Base-by-base conservation (phyloP, 2,113 vertebrate genomes). In the Takifugu flavidus region DNA sequence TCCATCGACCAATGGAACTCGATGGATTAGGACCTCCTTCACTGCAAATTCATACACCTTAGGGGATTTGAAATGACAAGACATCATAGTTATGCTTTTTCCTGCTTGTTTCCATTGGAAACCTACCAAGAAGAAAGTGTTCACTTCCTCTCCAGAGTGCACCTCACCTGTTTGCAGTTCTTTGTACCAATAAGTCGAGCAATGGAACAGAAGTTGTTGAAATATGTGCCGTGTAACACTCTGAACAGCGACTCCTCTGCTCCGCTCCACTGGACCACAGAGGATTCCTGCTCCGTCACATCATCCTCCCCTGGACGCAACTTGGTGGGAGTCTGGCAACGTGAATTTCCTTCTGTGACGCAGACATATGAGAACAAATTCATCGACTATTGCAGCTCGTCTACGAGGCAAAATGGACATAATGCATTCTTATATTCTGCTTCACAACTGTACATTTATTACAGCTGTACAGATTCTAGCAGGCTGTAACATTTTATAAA, bases 191-290 rank as follows among this genome's bases (percentile, higher is more conserved):
- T 93, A 50, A 99, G 94, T 51, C 94, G 90, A 54, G 97, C 93
- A 2, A 99, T 99, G 3, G 95, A 97, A 78, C 97, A 99, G 93
- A 98, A 99, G 89, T 99, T 99, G 91, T 98, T 99, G 91, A 94
- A 98, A 80, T 98, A 99, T 10, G 97, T 99, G 65, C 97, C 96
- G 0, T 98, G 95, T 65, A 99, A 93, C 67, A 99, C 97, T 0
- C 97, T 92, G 79, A 99, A 99, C 6, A 98, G 95, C 0, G 96
- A 98, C 80, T 99, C 95, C 83, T 99, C 97, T 0, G 95, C 96
- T 12, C 94, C 95, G 0, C 92, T 95, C 96, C 97, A 99, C 80
- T 95, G 92, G 0, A 91, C 91, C 62, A 70, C 79, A 0, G 90
- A 82, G 62, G 93, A 91, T 0, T 89, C 86, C 0, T 91, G 91